phyloP scores from a whole-genome alignment of 2,113 vertebrate genomes.

The Chlamydotis undulata region DNA sequence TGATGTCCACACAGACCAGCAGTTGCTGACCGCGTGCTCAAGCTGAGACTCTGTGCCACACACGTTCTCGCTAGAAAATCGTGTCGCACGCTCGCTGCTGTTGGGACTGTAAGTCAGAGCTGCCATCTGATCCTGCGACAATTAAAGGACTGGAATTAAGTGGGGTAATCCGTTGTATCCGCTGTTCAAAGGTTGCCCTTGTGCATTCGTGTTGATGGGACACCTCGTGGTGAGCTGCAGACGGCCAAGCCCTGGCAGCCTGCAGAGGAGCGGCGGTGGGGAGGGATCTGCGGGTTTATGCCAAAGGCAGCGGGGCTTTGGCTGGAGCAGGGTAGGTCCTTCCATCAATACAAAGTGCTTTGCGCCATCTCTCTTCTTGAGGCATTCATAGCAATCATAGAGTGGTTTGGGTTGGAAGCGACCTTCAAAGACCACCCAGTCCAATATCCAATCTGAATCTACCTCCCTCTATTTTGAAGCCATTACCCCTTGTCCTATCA shows the following conservation, averaged over 20 bases:
- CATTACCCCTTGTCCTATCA: no score
- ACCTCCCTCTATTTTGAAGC: no score
- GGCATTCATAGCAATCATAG: background rate
- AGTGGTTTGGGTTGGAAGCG: background rate
- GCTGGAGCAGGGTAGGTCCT: background rate
- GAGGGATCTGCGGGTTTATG: background rate
- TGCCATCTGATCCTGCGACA: background rate
- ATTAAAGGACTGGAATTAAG: background rate
- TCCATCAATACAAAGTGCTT: background rate
- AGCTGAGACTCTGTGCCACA: no score
- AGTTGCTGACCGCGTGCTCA: background rate
- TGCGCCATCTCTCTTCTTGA: background rate
- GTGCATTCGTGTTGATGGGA: background rate
- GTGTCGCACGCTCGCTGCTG: background rate
- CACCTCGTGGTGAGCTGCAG: background rate
- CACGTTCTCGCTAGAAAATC: background rate
- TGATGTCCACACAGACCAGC: background rate
- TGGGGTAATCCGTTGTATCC: background rate
- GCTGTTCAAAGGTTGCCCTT: background rate
- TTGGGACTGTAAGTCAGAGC: background rate
- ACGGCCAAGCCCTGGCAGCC: background rate
- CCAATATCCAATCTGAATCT: no score
- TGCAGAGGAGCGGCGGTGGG: fast-evolving
- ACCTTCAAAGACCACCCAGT: no score
- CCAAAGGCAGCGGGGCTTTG: background rate